phyloP scores from a whole-genome alignment of 2,888 invertebrate species.

The Ceraclea dissimilis region DNA sequence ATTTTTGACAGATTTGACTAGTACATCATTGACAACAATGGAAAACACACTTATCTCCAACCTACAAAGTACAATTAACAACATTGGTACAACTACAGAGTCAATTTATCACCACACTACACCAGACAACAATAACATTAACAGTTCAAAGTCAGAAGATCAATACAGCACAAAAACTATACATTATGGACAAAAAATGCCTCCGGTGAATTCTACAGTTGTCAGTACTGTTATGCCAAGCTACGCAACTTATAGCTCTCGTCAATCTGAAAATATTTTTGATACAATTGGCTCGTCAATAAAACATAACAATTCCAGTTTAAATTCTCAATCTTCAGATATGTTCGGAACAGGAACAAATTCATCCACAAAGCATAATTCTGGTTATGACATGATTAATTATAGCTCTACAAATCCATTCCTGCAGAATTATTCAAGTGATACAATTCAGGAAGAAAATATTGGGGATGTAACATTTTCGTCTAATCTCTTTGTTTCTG shows the following conservation, averaged over 20 bases:
- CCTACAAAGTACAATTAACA: conserved; percentile 33
- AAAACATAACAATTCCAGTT: conserved; percentile 7
- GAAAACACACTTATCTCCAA: conserved; percentile 34
- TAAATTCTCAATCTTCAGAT: conserved; percentile 13
- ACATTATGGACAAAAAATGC: conserved; percentile 25
- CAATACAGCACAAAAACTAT: conserved; percentile 15
- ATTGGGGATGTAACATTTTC: conserved; percentile 33
- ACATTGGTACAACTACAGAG: conserved; percentile 29
- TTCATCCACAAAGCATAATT: conserved; percentile 4
- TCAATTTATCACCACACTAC: conserved; percentile 22
- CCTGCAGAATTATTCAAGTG: conserved; percentile 49
- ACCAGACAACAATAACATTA: conserved; percentile 9
- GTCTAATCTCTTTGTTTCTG: conserved; percentile 20
- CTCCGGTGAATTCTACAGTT: conserved; percentile 22
- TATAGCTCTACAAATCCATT: conserved; percentile 55
- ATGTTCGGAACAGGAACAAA: conserved; percentile 15
- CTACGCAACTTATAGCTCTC: conserved; percentile 23
- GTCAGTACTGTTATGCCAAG: conserved; percentile 23
- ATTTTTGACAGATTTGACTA: conserved; percentile 26
- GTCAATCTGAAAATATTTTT: conserved; percentile 13
- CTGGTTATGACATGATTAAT: conserved; percentile 24
- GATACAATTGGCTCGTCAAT: conserved; percentile 12
- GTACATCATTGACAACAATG: conserved; percentile 22
- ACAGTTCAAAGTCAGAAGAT: conserved; percentile 17
- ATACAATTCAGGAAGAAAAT: conserved; percentile 37